These are phyloP conservation scores for Netelia fuscicornis DNA, from an alignment of 2,888 invertebrate genomes.

Conservation along the genomic window DNA sequence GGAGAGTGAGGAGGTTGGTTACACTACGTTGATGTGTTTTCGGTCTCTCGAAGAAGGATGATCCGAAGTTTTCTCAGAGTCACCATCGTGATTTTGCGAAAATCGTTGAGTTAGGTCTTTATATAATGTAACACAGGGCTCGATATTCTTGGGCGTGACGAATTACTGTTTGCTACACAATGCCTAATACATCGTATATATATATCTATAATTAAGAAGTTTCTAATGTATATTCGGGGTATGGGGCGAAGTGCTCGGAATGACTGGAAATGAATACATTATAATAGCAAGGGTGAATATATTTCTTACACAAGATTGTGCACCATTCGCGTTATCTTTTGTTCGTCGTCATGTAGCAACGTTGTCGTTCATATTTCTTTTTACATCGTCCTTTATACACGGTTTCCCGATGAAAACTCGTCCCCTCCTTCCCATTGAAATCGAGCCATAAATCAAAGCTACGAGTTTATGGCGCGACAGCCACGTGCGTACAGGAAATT, in stretches of 20 bases:
- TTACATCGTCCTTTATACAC: not conserved
- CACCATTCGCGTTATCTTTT: constrained; percentile 11
- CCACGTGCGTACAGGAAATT: constrained; percentile 43
- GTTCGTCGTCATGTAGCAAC: constrained; percentile 12
- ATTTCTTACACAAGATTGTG: constrained; percentile 20
- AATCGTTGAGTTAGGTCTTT: constrained; percentile 32
- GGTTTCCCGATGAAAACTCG: constrained; percentile 41
- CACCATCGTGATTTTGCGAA: constrained; percentile 54
- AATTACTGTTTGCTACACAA: constrained; percentile 47
- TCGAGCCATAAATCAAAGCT: constrained; percentile 46
- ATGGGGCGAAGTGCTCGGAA: constrained; percentile 15
- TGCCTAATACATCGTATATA: not conserved
- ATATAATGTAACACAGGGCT: not conserved
- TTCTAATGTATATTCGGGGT: constrained; percentile 23
- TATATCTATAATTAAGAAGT: constrained; percentile 43
- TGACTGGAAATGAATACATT: constrained; percentile 48
- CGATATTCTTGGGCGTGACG: constrained; percentile 36
- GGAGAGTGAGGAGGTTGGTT: constrained; percentile 38
- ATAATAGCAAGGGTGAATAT: not conserved
- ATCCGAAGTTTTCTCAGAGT: constrained; percentile 48
- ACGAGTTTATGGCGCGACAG: constrained; percentile 29
- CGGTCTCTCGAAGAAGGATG: constrained; percentile 49
- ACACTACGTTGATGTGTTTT: constrained; percentile 34
- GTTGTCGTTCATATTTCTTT: constrained; percentile 26
- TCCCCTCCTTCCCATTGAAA: constrained; percentile 3